Percentiles rank a stretch among this genome's conserved stretches.
These are phyloP conservation scores for Philopotamus ludificatus DNA, from an alignment of 1,140 invertebrate genomes.

Conservation along the genomic window DNA sequence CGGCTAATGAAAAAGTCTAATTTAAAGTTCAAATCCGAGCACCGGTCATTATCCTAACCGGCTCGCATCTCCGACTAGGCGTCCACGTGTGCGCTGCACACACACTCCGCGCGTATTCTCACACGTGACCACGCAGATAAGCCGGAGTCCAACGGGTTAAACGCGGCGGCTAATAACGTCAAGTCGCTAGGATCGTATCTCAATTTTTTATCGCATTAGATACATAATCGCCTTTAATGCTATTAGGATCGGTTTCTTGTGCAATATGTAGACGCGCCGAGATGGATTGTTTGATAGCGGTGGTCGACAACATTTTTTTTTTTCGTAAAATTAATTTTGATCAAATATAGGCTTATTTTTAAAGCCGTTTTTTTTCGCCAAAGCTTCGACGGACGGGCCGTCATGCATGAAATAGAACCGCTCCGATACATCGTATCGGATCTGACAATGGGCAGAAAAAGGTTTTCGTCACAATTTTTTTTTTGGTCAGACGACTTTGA, in stretches of 20 bases:
- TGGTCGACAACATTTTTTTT: too few species aligned
- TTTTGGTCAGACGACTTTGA: too few species aligned
- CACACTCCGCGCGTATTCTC: neutral
- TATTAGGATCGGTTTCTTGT: neutral
- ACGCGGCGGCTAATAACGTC: slow-evolving; percentile 7
- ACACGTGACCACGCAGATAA: neutral
- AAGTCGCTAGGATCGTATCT: neutral
- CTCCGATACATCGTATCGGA: too few species aligned
- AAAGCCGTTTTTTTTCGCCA: too few species aligned
- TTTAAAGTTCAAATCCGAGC: neutral
- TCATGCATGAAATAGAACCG: too few species aligned
- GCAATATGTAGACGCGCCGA: too few species aligned
- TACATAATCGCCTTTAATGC: neutral
- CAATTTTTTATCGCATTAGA: neutral
- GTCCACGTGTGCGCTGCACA: neutral
- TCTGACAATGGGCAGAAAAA: too few species aligned
- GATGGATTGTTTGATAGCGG: too few species aligned
- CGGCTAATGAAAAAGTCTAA: neutral
- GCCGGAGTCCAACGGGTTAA: neutral
- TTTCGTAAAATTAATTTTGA: too few species aligned
- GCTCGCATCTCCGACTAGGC: neutral
- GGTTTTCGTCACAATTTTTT: too few species aligned
- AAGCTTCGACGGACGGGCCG: too few species aligned
- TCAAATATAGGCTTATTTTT: too few species aligned
- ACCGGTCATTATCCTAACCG: neutral